Evolutionary conservation across 2,797 vertebrate genomes (phyloP).

Genomic region (Tapirus indicus): DNA sequence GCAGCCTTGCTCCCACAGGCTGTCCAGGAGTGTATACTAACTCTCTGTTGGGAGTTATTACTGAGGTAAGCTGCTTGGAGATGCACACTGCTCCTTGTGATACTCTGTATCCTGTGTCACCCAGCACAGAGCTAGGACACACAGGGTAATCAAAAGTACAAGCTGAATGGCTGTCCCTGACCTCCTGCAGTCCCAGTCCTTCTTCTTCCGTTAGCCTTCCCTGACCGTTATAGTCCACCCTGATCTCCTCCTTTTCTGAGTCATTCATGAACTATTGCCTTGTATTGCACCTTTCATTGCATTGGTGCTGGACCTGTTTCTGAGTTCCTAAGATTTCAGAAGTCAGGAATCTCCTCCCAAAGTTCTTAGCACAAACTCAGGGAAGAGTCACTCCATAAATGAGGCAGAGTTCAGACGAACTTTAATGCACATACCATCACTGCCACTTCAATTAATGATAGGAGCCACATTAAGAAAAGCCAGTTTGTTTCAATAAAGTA

Average conservation of each 20-base stretch:
- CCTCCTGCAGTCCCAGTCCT: not conserved
- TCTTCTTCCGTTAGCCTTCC: not conserved
- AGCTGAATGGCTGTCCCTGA: not conserved
- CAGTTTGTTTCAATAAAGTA: not conserved
- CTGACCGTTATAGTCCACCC: not conserved
- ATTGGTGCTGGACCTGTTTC: not conserved
- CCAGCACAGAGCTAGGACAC: not conserved
- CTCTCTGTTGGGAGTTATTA: not conserved
- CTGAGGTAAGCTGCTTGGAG: not conserved
- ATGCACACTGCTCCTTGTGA: not conserved
- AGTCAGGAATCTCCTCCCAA: not conserved
- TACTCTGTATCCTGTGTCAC: not conserved
- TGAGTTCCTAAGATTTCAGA: not conserved
- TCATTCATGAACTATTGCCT: not conserved
- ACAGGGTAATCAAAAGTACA: not conserved
- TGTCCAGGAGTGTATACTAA: not conserved
- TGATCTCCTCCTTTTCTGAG: not conserved
- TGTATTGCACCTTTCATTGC: not conserved
- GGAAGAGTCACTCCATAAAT: slow-evolving; percentile 27
- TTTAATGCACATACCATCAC: slow-evolving; percentile 28
- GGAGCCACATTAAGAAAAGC: slow-evolving; percentile 19
- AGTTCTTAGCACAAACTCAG: slow-evolving; percentile 31
- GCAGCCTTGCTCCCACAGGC: not conserved
- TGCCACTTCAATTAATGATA: not conserved
- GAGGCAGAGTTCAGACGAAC: not conserved